These are phyloP conservation scores for Sturnira hondurensis DNA, from an alignment of 2,113 vertebrate species.

Conservation along the genomic window DNA sequence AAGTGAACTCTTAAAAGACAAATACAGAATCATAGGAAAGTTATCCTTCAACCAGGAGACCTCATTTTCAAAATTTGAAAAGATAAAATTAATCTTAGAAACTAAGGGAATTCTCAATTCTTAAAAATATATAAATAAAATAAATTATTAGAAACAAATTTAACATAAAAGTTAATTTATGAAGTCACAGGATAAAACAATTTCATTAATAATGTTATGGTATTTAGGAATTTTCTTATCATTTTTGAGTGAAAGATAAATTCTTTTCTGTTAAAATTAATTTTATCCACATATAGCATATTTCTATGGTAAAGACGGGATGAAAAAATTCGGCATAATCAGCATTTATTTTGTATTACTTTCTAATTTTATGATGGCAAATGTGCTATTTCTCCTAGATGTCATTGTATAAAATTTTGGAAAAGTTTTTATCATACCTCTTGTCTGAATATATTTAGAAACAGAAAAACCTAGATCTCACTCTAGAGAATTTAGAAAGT, in stretches of 20 bases:
- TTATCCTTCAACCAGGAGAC: neutral
- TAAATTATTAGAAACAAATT: neutral
- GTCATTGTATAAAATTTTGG: neutral
- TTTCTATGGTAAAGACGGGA: neutral
- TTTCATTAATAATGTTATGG: neutral
- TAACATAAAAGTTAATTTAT: neutral
- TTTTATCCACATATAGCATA: neutral
- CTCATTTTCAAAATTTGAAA: neutral
- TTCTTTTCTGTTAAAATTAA: neutral
- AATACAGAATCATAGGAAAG: neutral
- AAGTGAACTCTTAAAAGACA: neutral
- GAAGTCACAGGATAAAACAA: neutral
- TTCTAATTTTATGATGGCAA: neutral
- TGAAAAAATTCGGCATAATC: neutral
- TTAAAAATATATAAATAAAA: neutral
- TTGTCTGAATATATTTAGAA: neutral
- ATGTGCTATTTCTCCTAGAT: neutral
- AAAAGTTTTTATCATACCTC: neutral
- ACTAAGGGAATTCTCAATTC: neutral
- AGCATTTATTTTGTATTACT: neutral
- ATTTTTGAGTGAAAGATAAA: neutral
- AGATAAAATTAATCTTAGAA: neutral
- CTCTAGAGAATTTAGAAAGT: neutral
- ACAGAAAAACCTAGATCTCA: neutral
- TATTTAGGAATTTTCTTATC: neutral